Evolutionary conservation across 2,113 vertebrate species (phyloP).

Genomic region (Sebastes fasciatus): DNA sequence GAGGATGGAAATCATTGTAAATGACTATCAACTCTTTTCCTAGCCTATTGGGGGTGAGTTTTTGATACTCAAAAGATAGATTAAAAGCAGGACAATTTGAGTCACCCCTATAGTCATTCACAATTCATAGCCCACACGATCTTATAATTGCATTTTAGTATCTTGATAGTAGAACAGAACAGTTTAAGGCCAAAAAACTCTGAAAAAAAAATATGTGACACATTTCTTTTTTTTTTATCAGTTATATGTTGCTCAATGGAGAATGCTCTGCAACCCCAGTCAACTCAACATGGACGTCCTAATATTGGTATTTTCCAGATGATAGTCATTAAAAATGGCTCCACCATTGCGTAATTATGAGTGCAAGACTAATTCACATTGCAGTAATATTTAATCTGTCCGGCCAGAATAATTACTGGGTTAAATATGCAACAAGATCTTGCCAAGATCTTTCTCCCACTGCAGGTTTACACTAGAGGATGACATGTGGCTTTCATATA

Average conservation of each 20-base stretch:
- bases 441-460: constrained; percentile 52
- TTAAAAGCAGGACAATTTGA: constrained; percentile 1
- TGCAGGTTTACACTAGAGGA: constrained; percentile 57
- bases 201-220: not conserved
- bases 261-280: constrained; percentile 6
- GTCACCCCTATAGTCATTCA: constrained; percentile 1
- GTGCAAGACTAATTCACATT: constrained; percentile 40
- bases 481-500: constrained; percentile 77
- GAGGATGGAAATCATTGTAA: not conserved
- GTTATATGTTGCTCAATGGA: not conserved
- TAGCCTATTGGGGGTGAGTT: not conserved
- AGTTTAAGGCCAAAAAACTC: not conserved
- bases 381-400: constrained; percentile 45
- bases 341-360: constrained; percentile 28
- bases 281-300: constrained; percentile 21
- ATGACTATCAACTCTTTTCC: not conserved
- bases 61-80: not conserved
- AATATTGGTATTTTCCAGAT: constrained; percentile 51
- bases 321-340: constrained; percentile 48
- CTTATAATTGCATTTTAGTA: not conserved
- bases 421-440: constrained; percentile 52
- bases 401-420: constrained; percentile 47
- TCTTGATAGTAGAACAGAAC: constrained; percentile 18
- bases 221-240: constrained; percentile 8
- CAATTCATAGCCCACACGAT: not conserved